phyloP scores from a whole-genome alignment of 2,113 vertebrate genomes.

The Sinosuthora webbiana region DNA sequence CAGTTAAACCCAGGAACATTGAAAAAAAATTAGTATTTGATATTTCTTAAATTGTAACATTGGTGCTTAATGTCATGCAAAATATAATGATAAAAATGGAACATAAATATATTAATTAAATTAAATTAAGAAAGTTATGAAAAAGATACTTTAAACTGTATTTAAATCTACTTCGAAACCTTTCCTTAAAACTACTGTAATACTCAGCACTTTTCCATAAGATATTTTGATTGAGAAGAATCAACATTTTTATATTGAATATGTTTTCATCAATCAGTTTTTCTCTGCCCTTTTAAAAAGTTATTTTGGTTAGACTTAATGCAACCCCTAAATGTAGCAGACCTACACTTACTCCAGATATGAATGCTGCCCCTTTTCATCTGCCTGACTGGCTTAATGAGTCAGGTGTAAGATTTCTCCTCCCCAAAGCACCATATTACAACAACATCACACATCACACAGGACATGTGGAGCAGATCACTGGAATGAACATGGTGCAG shows the following conservation, averaged over 20 bases:
- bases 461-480: constrained; percentile 55
- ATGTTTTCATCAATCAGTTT: neutral
- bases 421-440: neutral
- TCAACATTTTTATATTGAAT: neutral
- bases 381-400: neutral
- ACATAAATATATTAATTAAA: neutral
- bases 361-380: neutral
- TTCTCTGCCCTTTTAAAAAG: neutral
- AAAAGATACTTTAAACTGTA: neutral
- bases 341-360: neutral
- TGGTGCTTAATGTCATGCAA: neutral
- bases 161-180: neutral
- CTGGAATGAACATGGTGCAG: neutral
- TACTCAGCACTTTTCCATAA: neutral
- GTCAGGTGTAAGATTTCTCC: neutral
- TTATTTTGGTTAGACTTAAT: neutral
- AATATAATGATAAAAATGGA: neutral
- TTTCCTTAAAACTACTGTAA: neutral
- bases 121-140: neutral
- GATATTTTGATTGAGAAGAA: neutral
- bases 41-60: neutral
- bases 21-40: neutral
- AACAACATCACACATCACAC: constrained; percentile 32
- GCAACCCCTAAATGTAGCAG: accelerated
- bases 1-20: neutral